Base-by-base conservation (phyloP, 2,797 vertebrate species). In the Sphenopsis melanotis region DNA sequence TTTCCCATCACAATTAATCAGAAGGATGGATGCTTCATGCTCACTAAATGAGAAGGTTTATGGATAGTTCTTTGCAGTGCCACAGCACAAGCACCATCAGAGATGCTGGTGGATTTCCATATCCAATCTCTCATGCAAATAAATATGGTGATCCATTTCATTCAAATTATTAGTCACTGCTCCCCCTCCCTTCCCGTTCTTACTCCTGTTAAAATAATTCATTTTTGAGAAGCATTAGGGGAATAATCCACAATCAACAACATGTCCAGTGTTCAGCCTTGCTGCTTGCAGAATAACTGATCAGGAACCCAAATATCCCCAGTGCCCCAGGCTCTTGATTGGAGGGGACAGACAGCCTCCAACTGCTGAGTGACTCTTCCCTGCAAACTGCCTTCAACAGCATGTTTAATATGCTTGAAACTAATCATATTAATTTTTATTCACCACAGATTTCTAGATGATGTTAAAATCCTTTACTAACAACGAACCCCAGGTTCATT, bases 101-200 rank as follows among this genome's bases (percentile, higher is more conserved):
- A 82, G 70, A 70, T 47, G 52, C 20, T 74, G 75, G 46, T 26
- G 2, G 41, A 87, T 80, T 66, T 80, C 81, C 68, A 36, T 3
- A 19, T 64, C 75, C 86, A 84, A 61, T 64, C 47, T 84, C 86
- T 93, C 85, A 88, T 74, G 77, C 63, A 94, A 95, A 91, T 72
- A 94, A 94, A 91, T 91, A 95, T 75, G 88, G 71, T 20, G 21
- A 69, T 78, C 32, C 65, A 68, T 81, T 93, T 93, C 8, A 46
- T 91, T 83, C 44, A 77, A 56, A 59, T 64, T 60, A 63, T 87
- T 84, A 68, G 20, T 65, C 37, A 50, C 36, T 39, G 83, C 30
- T 89, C 32, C 32, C 30, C 10, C n/a, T 68, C 44, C 37, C 23
- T 83, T 75, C 32, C 15, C 30, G 34, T 70, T 66, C 87, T 53